Percentiles rank a stretch among this genome's conserved stretches.
These are phyloP conservation scores for Mylabris sibirica DNA, from an alignment of 2,888 invertebrate species.

Conservation along the genomic window DNA sequence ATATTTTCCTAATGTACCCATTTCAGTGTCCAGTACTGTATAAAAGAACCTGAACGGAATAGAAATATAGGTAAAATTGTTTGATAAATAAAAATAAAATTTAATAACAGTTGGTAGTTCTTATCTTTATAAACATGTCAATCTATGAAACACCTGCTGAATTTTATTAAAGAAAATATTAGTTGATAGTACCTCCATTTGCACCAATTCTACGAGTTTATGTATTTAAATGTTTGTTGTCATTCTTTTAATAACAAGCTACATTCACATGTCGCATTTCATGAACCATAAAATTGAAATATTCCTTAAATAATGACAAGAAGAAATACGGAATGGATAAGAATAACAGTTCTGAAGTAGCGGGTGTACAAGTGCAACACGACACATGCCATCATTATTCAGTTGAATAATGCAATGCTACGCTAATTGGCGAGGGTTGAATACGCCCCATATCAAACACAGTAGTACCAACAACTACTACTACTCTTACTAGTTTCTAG, in stretches of 20 bases:
- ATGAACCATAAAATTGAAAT: constrained; percentile 2
- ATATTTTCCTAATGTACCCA: too few species aligned
- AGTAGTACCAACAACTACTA: constrained; percentile 25
- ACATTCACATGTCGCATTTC: not conserved
- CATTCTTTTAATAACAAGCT: not conserved
- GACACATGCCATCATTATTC: constrained; percentile 61
- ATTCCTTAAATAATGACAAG: not conserved
- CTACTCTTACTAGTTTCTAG: constrained; percentile 41
- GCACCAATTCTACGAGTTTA: not conserved
- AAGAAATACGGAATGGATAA: too few species aligned
- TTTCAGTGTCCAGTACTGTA: too few species aligned
- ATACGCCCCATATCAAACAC: constrained; percentile 36
- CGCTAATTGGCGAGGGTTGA: constrained; percentile 57
- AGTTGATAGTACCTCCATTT: not conserved
- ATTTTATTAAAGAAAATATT: not conserved
- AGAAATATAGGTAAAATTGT: not conserved
- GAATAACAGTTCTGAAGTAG: not conserved
- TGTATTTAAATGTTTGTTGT: not conserved
- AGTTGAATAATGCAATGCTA: constrained; percentile 56
- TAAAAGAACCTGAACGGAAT: not conserved
- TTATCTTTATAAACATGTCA: not conserved
- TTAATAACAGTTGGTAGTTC: not conserved
- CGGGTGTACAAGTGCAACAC: constrained; percentile 58
- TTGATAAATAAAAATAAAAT: not conserved
- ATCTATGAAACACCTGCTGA: constrained; percentile 1